Evolutionary conservation across 2,888 invertebrate species (phyloP).

Genomic region (Nipponacmea schrenckii): DNA sequence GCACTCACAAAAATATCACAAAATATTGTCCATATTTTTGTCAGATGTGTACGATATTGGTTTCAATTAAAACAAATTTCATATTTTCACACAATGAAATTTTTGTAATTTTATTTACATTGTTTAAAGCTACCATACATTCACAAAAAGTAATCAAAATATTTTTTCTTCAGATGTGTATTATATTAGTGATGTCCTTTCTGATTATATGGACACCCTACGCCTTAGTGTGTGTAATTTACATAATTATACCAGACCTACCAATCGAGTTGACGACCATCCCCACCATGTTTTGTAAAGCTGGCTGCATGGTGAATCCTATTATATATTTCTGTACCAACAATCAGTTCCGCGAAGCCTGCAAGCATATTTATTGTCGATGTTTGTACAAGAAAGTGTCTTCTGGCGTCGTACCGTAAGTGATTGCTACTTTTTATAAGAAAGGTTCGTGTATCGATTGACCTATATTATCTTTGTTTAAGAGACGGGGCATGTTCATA

Average conservation of each 20-base stretch:
- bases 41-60: conserved; percentile 33
- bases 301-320: conserved; percentile 33
- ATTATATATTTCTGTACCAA: conserved; percentile 28
- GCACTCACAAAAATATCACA: too few species aligned
- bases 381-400: background rate
- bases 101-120: too few species aligned
- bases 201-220: conserved; percentile 34
- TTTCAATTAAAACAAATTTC: too few species aligned
- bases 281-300: conserved; percentile 38
- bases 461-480: too few species aligned
- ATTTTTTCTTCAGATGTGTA: conserved; percentile 28
- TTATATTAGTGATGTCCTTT: conserved; percentile 26
- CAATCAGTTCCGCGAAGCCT: conserved; percentile 27
- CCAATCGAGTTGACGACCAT: conserved; percentile 20
- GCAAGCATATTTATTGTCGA: background rate
- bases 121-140: too few species aligned
- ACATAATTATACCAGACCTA: conserved; percentile 11
- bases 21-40: background rate
- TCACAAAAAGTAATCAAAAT: background rate
- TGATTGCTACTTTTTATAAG: too few species aligned
- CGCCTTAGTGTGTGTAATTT: conserved; percentile 26
- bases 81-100: too few species aligned
- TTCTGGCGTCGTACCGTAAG: background rate
- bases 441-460: too few species aligned
- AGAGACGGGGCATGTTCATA: too few species aligned